A percentile compares a stretch with the other conserved stretches of the same genome.
phyloP scores from a whole-genome alignment of 2,888 invertebrate species.

The Nymphalis c-album region DNA sequence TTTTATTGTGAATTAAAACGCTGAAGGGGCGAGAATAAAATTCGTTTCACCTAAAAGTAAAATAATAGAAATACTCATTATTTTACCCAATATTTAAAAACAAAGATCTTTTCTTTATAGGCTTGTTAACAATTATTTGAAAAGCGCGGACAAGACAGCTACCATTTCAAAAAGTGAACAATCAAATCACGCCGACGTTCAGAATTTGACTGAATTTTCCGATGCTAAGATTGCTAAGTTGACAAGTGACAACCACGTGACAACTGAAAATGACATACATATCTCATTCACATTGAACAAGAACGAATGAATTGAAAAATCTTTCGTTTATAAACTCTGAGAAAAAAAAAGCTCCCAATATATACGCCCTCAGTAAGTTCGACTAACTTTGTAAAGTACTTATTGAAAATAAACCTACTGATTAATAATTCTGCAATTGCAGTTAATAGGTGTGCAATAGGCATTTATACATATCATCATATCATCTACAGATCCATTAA shows the following conservation, averaged over 20 bases:
- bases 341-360: too few relatives aligned
- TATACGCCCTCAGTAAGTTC: too few relatives aligned
- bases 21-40: conserved; percentile 8
- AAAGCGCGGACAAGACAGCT: neutral
- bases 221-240: too few relatives aligned
- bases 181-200: neutral
- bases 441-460: too few relatives aligned
- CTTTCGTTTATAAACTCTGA: too few relatives aligned
- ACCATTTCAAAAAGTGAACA: neutral
- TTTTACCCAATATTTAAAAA: neutral
- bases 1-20: conserved; percentile 2
- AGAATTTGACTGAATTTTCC: conserved; percentile 2
- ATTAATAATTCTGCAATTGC: too few relatives aligned
- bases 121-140: neutral
- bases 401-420: too few relatives aligned
- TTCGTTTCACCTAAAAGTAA: neutral
- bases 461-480: too few relatives aligned
- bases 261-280: neutral
- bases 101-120: neutral
- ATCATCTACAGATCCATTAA: too few relatives aligned
- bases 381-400: too few relatives aligned
- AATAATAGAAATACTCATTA: neutral
- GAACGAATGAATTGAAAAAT: too few relatives aligned
- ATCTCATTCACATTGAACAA: too few relatives aligned
- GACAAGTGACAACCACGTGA: neutral